Conservation (phyloP, 1,140 invertebrate genomes). For the Drosophila navojoa region DNA sequence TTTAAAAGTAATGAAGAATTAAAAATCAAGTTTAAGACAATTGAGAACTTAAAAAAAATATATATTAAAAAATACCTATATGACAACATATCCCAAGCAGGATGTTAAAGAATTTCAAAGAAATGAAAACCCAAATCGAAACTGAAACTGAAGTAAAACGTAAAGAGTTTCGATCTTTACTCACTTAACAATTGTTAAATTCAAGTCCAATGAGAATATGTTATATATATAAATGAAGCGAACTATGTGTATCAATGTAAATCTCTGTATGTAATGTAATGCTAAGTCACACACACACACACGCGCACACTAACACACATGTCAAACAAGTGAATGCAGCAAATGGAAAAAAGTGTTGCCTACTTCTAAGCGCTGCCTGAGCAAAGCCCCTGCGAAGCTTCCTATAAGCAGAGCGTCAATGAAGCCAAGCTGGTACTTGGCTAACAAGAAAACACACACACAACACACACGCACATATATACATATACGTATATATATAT, state of each 20-base stretch:
- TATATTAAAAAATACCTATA: not conserved
- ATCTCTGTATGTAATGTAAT: conserved; percentile 74
- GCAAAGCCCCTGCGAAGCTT: not conserved
- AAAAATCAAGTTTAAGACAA: not conserved
- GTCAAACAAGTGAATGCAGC: conserved; percentile 8
- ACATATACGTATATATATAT: conserved; percentile 15
- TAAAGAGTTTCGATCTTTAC: not conserved
- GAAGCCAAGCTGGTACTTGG: conserved; percentile 71
- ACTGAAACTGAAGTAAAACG: not conserved
- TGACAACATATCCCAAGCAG: conserved; percentile 4
- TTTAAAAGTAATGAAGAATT: not conserved
- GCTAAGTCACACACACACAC: conserved; percentile 31
- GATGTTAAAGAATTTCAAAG: conserved; percentile 14
- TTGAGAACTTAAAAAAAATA: not conserved
- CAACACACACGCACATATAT: conserved; percentile 13
- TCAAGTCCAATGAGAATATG: conserved; percentile 8
- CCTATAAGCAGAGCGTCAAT: not conserved
- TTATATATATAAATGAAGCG: conserved; percentile 21
- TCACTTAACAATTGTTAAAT: conserved; percentile 1
- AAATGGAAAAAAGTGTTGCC: conserved; percentile 34
- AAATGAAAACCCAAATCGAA: not conserved
- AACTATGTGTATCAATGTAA: conserved; percentile 57
- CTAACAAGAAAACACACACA: conserved; percentile 26
- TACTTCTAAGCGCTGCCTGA: conserved; percentile 37
- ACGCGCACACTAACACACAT: too few relatives aligned